Base-by-base conservation (phyloP, 2,113 vertebrate species). In the Leptobrachium leishanense region DNA sequence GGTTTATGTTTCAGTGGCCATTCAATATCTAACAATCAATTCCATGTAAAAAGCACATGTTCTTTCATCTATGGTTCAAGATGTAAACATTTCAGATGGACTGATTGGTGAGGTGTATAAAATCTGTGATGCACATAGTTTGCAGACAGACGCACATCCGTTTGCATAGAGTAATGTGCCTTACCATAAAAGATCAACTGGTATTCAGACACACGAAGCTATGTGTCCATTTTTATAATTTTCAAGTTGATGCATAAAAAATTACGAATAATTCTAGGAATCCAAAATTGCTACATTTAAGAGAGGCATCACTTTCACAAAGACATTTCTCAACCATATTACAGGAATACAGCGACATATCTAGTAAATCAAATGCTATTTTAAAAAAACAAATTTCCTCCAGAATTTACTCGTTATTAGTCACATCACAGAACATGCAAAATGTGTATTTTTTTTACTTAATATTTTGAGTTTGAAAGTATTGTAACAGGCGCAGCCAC, bases 1-100 rank as follows among this genome's bases (percentile, higher is more conserved):
- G 68, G 76, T 77, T 77, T 77, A 71, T 77, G 54, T 77, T 77
- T 77, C 68, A 77, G 44, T 77, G 53, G 40, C 50, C 62, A 67
- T 68, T 43, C 63, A 74, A 7, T 67, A 43, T 54, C 40, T 74
- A 13, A 46, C 43, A 69, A 69, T n/a, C 67, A 39, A 40, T 53
- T 66, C 62, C 39, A 53, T 54, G 74, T 67, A 67, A n/a, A 31
- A 77, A 55, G 63, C 31, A 31, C 12, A 31, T 80, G 57, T 15
- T 53, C 71, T 80, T 73, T 74, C 63, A 80, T 80, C 63, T 79
- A 59, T 46, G 50, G 50, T 43, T 55, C 11, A 55, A 40, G 62
- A 57, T 74, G 20, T 72, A 68, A 74, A 68, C 70, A 80, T 57
- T 15, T 54, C 40, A 54, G 62, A 10, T 64, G 42, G 62, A 72